Base-by-base conservation (phyloP, 30 jellyfish, hydroid and myxozoan species). In the Aurelia coerulea region DNA sequence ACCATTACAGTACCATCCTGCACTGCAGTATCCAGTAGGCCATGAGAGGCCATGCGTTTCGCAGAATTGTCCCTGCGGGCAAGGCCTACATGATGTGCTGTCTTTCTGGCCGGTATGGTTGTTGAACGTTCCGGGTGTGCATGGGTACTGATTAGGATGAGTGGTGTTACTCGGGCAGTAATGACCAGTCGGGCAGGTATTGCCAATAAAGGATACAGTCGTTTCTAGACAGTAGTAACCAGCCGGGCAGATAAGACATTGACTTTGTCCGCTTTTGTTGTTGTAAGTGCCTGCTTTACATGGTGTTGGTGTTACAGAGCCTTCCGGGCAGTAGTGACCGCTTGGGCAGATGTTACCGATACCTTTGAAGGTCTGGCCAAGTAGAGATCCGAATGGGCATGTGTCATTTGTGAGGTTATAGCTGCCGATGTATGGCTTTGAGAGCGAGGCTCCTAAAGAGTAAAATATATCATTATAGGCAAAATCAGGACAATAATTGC, bases 1-100 rank as follows among this genome's bases (percentile, higher is more conserved):
- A 37, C 97, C 99, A 65, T 81, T 90, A 73, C 99, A 95, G 73
- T 95, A 95, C 99, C 99, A 95, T 12, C 99, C 98, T 2, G 92
- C 78, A 39, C 92, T 83, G 83, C 99, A 95, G 65, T n/a, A 86
- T 10, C 98, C 99, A 33, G 95, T 90, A 11, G 97, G 97, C 84
- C 85, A 71, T 29, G 96, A 31, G 51, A 83, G 90, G 16, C 99
- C 99, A 50, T 69, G 68, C 10, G 96, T 97, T 65, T 85, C 93
- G 64, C 99, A 95, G 80, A 66, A 95, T 90, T 64, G 71, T 2
- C 99, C 98, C 23, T 52, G 84, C 62, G 97, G 85, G 74, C 99
- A 95, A 5, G 96, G 90, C 49, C 86, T 31, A 78, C 99, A 95
- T 4, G 98, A 92, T 33, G 69, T 0, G 3, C 66, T 14, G 67